These are phyloP conservation scores for Heteronetta atricapilla DNA, from an alignment of 2,113 vertebrate genomes.

Conservation along the genomic window DNA sequence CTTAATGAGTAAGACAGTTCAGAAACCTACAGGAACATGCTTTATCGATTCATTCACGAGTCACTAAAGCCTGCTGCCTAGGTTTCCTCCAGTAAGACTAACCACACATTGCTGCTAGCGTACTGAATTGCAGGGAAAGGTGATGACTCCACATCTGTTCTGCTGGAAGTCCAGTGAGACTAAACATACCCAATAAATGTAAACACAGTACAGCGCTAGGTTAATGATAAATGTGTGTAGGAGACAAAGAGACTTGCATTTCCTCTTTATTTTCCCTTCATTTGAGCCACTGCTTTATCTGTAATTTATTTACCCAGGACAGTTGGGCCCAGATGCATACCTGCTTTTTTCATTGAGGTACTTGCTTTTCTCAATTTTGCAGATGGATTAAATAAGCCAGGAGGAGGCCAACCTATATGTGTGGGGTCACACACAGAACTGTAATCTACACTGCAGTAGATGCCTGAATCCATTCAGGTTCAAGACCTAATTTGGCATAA, in stretches of 20 bases:
- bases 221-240: constrained; percentile 37
- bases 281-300: background rate
- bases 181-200: constrained; percentile 13
- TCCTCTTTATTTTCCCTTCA: constrained; percentile 26
- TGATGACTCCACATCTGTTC: background rate
- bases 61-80: constrained; percentile 4
- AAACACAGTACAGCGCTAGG: background rate
- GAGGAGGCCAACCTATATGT: background rate
- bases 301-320: constrained; percentile 21
- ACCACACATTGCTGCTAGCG: background rate
- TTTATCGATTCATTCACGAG: constrained; percentile 60
- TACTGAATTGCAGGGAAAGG: constrained; percentile 3
- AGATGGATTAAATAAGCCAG: constrained; percentile 27
- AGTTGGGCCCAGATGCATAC: background rate
- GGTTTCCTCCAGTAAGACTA: constrained; percentile 4
- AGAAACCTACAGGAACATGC: constrained; percentile 45
- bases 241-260: constrained; percentile 28
- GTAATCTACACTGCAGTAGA: constrained; percentile 26
- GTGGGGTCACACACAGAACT: constrained; percentile 41
- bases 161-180: constrained; percentile 41
- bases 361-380: constrained; percentile 27
- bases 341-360: background rate
- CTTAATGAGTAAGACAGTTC: constrained; percentile 42
- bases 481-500: constrained; percentile 38
- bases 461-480: background rate